Conservation (phyloP, 1,140 invertebrate species). For the Theocolax elegans region DNA sequence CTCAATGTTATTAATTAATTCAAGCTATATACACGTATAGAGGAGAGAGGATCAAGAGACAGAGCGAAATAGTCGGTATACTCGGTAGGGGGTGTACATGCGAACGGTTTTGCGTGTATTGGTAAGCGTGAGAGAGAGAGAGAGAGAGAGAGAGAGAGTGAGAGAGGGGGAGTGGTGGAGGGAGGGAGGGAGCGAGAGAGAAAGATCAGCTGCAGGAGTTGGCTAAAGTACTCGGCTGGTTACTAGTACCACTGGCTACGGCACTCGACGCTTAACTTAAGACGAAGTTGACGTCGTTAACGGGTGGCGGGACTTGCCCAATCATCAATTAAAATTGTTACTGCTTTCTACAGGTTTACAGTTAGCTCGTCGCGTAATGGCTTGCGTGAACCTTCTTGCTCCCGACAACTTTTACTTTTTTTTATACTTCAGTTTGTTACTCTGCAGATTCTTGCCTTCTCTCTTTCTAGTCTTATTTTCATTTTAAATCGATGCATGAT, state of each 20-base stretch:
- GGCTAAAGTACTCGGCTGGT: conserved; percentile 10
- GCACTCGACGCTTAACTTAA: conserved; percentile 19
- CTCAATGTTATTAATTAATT: conserved; percentile 19
- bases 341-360: conserved; percentile 24
- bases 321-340: conserved; percentile 38
- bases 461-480: no score
- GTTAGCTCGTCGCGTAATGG: conserved; percentile 5
- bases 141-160: not conserved
- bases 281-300: conserved; percentile 32
- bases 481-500: no score
- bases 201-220: conserved; percentile 36
- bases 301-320: conserved; percentile 15
- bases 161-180: not conserved
- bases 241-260: not conserved
- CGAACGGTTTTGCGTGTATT: not conserved
- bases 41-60: not conserved
- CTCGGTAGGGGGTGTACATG: not conserved
- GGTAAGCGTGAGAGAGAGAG: not conserved
- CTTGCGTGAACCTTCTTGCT: not conserved
- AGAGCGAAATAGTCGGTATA: not conserved
- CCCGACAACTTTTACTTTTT: no score
- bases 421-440: no score
- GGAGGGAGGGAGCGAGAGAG: not conserved
- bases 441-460: not conserved
- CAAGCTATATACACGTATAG: no score